Conservation (phyloP, 2,888 invertebrate genomes). For the Trachelus troglodyta region DNA sequence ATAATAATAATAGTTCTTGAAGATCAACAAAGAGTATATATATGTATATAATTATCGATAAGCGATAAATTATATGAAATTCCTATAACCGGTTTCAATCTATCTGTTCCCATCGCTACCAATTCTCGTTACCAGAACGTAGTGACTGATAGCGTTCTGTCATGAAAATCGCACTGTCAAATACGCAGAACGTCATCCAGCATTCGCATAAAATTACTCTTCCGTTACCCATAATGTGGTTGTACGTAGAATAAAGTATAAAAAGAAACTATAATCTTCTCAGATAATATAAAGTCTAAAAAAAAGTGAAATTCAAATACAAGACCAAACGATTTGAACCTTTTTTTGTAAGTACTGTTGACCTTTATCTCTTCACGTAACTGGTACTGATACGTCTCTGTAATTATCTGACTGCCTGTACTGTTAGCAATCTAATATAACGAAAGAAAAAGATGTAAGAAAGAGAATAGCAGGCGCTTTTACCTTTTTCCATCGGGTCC, state of each 20-base stretch:
- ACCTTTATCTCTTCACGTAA: neutral
- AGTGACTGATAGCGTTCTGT: neutral
- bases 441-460: conserved; percentile 33
- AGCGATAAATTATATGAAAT: neutral
- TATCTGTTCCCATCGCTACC: neutral
- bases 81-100: neutral
- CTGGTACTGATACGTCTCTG: neutral
- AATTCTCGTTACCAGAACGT: neutral
- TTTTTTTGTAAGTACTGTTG: neutral
- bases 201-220: neutral
- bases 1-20: neutral
- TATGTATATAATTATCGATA: neutral
- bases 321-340: neutral
- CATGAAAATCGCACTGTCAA: neutral
- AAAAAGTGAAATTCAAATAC: neutral
- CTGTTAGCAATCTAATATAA: conserved; percentile 20
- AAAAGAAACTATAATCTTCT: neutral
- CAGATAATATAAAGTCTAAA: neutral
- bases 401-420: neutral
- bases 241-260: neutral
- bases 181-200: neutral
- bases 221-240: neutral
- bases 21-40: neutral
- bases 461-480: conserved; percentile 17
- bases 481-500: conserved; percentile 2